Evolutionary conservation across 2,888 invertebrate genomes (phyloP).

Genomic region (Lasioglossum villosulum): DNA sequence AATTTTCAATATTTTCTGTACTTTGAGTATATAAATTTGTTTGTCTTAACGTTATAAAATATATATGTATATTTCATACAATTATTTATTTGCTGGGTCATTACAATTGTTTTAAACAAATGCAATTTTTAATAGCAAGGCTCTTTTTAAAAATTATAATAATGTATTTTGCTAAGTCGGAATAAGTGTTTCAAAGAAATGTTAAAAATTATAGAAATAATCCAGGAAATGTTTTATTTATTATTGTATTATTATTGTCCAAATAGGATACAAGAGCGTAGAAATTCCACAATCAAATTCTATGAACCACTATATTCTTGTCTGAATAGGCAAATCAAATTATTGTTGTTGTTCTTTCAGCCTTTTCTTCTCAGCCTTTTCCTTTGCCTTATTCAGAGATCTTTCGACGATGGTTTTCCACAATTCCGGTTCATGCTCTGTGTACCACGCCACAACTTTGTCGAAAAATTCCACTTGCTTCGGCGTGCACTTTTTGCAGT

Average conservation of each 20-base stretch:
- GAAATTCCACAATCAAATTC: not conserved
- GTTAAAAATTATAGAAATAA: too few relatives aligned
- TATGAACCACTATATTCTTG: not conserved
- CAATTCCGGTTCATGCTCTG: not conserved
- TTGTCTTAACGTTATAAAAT: too few relatives aligned
- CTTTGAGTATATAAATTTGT: too few relatives aligned
- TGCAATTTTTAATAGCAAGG: too few relatives aligned
- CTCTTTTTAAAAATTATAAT: too few relatives aligned
- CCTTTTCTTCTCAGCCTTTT: not conserved
- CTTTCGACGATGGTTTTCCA: not conserved
- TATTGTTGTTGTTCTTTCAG: not conserved
- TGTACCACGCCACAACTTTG: not conserved
- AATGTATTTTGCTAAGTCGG: too few relatives aligned
- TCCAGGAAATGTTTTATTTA: too few relatives aligned
- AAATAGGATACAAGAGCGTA: not conserved
- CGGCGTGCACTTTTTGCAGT: not conserved
- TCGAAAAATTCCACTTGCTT: not conserved
- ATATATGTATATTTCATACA: too few relatives aligned
- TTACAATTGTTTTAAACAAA: too few relatives aligned
- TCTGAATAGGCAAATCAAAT: not conserved
- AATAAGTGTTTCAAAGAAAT: too few relatives aligned
- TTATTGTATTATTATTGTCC: not conserved
- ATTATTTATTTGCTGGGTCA: too few relatives aligned
- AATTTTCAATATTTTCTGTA: too few relatives aligned
- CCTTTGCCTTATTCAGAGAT: not conserved